Evolutionary conservation across 2,888 invertebrate genomes (phyloP), one percentile per base, ranked within the genome.

Genomic region (Drosophila borealis): DNA sequence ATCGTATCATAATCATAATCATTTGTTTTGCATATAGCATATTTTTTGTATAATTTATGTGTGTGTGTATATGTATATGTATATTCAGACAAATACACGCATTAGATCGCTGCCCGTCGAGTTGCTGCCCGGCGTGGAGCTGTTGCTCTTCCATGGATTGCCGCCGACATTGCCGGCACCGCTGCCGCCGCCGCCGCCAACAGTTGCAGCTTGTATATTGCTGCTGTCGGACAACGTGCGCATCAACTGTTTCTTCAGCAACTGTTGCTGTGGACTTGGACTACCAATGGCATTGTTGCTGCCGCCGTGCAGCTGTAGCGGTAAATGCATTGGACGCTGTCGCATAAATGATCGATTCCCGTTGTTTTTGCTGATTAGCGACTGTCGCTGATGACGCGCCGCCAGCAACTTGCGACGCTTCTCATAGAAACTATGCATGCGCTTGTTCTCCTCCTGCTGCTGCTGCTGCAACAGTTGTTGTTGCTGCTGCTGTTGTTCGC

Each of bases 211-310:
- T 66, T 59, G 63, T 39, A 82, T 89, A 57, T 84, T 87, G 66
- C 90, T 83, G 62, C 76, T 89, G 56, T 90, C 89, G 14, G 91
- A 89, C 19, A 90, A 57, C 0, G 80, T 90, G 42, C 89, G 85
- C 59, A 90, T 41, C 51, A 90, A 69, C 55, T 91, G 91, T 37
- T 89, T 81, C 53, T 90, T 88, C 13, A 89, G 78, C 37, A 86
- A 50, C 65, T 84, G 83, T 48, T 85, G 77, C 42, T 81, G 85
- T 37, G 80, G 77, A 53, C 63, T 78, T 42, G 78, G 53, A 46
- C 67, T 78, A 65, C 53, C 74, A 50, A 63, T 70, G 67, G 53
- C 67, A 63, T 59, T 85, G 66, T 46, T 55, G 8, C 29, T 42
- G 25, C 17, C 25, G 14, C 53, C 49, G n/a, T 60, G 79, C 53